Conservation (phyloP, 2,113 vertebrate species). For the Excalfactoria chinensis region DNA sequence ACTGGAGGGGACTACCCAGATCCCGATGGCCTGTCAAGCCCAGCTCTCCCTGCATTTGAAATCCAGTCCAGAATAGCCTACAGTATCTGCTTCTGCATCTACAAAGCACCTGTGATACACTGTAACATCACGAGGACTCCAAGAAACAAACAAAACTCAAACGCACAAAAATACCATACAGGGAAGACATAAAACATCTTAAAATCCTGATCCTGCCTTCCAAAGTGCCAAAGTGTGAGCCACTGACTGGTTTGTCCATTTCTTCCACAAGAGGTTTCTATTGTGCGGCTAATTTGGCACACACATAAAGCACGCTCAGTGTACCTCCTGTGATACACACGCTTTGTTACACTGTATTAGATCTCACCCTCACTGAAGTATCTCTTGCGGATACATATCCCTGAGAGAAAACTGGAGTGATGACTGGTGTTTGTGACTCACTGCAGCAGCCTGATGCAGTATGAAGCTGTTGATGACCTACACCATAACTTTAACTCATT, state of each 20-base stretch:
- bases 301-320: neutral
- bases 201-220: neutral
- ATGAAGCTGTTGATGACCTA: neutral
- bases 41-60: constrained; percentile 2
- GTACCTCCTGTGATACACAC: neutral
- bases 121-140: neutral
- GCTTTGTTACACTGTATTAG: neutral
- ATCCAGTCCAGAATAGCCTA: neutral
- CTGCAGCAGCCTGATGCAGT: neutral
- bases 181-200: neutral
- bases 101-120: neutral
- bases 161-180: neutral
- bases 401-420: neutral
- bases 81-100: neutral
- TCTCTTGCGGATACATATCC: neutral
- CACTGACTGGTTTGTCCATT: neutral
- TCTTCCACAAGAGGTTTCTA: neutral
- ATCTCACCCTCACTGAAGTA: neutral
- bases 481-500: neutral
- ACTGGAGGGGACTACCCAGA: neutral
- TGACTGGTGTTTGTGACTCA: constrained; percentile 3
- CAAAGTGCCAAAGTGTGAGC: neutral
- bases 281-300: neutral
- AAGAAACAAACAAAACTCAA: neutral
- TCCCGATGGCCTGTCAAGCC: neutral